phyloP scores from a whole-genome alignment of 1,140 invertebrate genomes.

The Drosophila lowei region DNA sequence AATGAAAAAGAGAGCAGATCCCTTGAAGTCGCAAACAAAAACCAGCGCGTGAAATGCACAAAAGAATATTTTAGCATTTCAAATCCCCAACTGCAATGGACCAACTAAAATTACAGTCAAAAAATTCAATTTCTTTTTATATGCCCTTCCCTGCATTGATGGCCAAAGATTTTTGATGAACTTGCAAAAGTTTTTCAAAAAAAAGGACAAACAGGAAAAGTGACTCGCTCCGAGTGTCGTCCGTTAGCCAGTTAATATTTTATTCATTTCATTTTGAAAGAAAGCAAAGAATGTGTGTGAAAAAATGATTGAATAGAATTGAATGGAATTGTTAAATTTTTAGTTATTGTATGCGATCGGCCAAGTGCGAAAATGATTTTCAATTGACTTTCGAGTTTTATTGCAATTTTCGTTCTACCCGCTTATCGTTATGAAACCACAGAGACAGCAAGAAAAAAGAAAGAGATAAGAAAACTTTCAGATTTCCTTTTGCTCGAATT shows the following conservation, averaged over 20 bases:
- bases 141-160: constrained; percentile 38
- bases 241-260: constrained; percentile 63
- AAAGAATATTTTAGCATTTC: constrained; percentile 56
- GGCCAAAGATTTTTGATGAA: constrained; percentile 71
- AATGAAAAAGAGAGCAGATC: constrained; percentile 16
- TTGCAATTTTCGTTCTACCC: constrained; percentile 18
- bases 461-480: constrained; percentile 7
- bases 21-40: constrained; percentile 16
- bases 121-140: constrained; percentile 59
- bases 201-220: background rate
- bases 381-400: constrained; percentile 40
- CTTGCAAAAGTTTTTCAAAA: constrained; percentile 66
- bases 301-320: constrained; percentile 34
- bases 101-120: constrained; percentile 35
- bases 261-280: constrained; percentile 71
- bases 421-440: constrained; percentile 19
- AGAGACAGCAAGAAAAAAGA: constrained; percentile 17
- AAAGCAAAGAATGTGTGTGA: constrained; percentile 31
- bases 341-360: constrained; percentile 66
- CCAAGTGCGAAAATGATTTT: constrained; percentile 72
- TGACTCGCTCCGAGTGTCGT: constrained; percentile 24
- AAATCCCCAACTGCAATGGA: constrained; percentile 5
- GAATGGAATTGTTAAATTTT: constrained; percentile 44
- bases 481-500: background rate
- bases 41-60: constrained; percentile 34